Conservation (phyloP, 1,140 invertebrate genomes). For the Metaphire vulgaris region DNA sequence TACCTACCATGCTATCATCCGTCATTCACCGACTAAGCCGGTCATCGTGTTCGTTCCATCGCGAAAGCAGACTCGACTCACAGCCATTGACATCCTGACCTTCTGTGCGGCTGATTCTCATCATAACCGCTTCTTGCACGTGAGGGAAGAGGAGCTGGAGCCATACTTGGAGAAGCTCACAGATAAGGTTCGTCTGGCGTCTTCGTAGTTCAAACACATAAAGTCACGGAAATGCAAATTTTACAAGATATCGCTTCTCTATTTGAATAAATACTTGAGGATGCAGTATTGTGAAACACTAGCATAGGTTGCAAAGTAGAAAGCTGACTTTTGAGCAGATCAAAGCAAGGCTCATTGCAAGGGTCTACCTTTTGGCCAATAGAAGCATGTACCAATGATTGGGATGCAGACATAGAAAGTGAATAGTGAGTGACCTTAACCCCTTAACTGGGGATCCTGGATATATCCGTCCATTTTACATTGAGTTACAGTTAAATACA, state of each 20-base stretch:
- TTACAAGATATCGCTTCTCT: not conserved
- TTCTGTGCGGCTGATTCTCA: conserved; percentile 81
- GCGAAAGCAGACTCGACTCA: conserved; percentile 81
- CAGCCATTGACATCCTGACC: conserved; percentile 89
- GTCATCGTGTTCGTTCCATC: conserved; percentile 95
- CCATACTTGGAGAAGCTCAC: conserved; percentile 78
- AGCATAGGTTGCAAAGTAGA: not conserved
- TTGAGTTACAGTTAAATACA: too few relatives aligned
- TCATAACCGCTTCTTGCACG: conserved; percentile 73
- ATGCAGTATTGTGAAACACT: too few relatives aligned
- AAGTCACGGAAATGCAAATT: not conserved
- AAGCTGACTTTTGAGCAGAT: too few relatives aligned
- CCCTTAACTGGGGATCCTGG: too few relatives aligned
- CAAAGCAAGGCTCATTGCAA: too few relatives aligned
- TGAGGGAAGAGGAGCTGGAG: conserved; percentile 68
- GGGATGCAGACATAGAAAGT: too few relatives aligned
- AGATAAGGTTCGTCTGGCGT: conserved; percentile 61
- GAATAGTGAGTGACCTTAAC: too few relatives aligned
- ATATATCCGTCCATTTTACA: too few relatives aligned
- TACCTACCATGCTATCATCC: conserved; percentile 85
- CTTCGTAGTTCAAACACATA: not conserved
- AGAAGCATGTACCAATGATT: too few relatives aligned
- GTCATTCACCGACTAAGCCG: conserved; percentile 79
- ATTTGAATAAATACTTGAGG: too few relatives aligned
- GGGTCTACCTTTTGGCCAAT: too few relatives aligned